phyloP scores from a whole-genome alignment of 2,888 invertebrate genomes.

The Cordilura impudica region DNA sequence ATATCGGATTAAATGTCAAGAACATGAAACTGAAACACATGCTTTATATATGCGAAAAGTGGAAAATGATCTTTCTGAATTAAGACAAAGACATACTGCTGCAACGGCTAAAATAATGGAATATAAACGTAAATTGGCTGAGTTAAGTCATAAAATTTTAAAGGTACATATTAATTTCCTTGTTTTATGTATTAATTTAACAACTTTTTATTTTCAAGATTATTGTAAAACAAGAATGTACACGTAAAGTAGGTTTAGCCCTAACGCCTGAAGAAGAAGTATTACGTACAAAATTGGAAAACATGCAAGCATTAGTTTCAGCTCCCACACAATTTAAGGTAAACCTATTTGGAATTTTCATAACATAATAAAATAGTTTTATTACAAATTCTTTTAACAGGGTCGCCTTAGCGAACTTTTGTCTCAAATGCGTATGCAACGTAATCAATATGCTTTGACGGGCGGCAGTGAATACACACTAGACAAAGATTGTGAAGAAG shows the following conservation, averaged over 20 bases:
- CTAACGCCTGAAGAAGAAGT: constrained; percentile 94
- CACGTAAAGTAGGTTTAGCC: constrained; percentile 91
- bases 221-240: constrained; percentile 91
- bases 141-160: constrained; percentile 89
- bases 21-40: constrained; percentile 90
- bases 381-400: constrained; percentile 75
- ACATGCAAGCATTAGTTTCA: constrained; percentile 90
- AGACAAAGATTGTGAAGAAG: constrained; percentile 85
- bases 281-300: constrained; percentile 90
- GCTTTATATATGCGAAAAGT: constrained; percentile 89
- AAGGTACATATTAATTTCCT: constrained; percentile 80
- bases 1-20: constrained; percentile 89
- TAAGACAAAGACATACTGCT: constrained; percentile 89
- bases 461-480: constrained; percentile 87
- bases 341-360: constrained; percentile 23
- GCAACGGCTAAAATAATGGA: constrained; percentile 90
- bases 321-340: constrained; percentile 96
- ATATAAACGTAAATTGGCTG: constrained; percentile 87
- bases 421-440: constrained; percentile 89
- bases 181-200: constrained; percentile 1
- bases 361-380: background rate
- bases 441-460: constrained; percentile 81
- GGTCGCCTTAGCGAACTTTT: constrained; percentile 94
- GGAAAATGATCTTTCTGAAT: constrained; percentile 85
- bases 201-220: constrained; percentile 80